Evolutionary conservation across 2,113 vertebrate species (phyloP), one percentile per base, ranked within the genome.

Genomic region (Nanorana parkeri): DNA sequence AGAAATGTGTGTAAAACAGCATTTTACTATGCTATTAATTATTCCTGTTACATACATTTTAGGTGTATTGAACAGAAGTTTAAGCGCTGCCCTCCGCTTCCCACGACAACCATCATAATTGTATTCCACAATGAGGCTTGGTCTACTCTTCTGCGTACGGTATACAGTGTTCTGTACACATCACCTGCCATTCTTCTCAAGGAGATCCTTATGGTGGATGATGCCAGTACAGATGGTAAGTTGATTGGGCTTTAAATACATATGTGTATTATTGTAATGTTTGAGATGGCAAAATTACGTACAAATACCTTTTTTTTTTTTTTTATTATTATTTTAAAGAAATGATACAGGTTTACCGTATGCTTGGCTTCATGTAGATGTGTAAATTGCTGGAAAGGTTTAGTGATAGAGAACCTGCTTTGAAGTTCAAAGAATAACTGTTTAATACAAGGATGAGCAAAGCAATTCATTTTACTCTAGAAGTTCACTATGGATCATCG

Each of bases 41-140:
- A 24, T 77, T 77, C 1, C 32, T 64, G 21, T 67, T 78, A 0
- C 17, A 19, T 19, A 28, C 16, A 20, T 56, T 28, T 41, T 54
- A 99, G 98, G 92, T 99, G 98, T 86, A 98, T 99, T 87, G 98
- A 99, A 81, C 96, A 98, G 68, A 97, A 95, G 81, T 99, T 98
- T 90, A 96, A 94, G 84, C 95, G 97, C 55, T 99, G 98, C 84
- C 97, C 97, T 0, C 88, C 95, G 0, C 84, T 99, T 86, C 95
- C 94, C 77, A 98, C 94, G 79, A 99, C 98, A 81, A 99, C 97
- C 65, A 93, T 99, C 88, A 95, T 99, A 86, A 99, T 99, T 61
- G 97, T 99, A 87, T 99, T 99, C 88, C 97, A 99, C 88, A 99
- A 99, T 69, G 98, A 99, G 88, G 98, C 94, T 0, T 99, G 98